A percentile compares a stretch with the other conserved stretches of the same genome.
Evolutionary conservation across 2,113 vertebrate genomes (phyloP).

Genomic region (Xiphophorus maculatus): DNA sequence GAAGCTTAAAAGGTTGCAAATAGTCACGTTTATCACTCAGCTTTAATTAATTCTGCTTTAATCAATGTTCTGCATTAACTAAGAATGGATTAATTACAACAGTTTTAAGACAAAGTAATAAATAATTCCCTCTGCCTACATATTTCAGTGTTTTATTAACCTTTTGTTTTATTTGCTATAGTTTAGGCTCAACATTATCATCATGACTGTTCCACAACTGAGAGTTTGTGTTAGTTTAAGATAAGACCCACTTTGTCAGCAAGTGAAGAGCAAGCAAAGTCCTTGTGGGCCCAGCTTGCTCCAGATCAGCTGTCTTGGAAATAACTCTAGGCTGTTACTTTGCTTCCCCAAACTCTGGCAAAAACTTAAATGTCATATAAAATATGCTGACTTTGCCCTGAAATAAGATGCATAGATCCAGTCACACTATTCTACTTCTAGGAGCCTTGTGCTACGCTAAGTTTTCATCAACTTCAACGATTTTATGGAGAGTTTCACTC

Average conservation of each 20-base stretch:
- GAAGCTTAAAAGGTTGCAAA: background rate
- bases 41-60: background rate
- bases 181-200: background rate
- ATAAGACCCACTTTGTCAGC: background rate
- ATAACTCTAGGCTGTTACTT: background rate
- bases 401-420: background rate
- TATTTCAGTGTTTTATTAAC: conserved; percentile 1
- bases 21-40: background rate
- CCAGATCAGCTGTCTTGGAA: conserved; percentile 7
- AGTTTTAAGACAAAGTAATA: background rate
- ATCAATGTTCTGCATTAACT: conserved; percentile 2
- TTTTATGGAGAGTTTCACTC: too few species aligned
- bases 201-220: background rate
- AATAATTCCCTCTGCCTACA: background rate
- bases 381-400: background rate
- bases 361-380: background rate
- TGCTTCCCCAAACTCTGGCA: background rate
- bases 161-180: background rate
- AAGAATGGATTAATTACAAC: conserved; percentile 1
- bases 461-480: too few species aligned
- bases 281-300: background rate
- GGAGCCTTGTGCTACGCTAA: background rate
- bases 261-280: conserved; percentile 4
- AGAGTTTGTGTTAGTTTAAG: background rate
- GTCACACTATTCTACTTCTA: background rate